Evolutionary conservation across 2,113 vertebrate genomes (phyloP), one percentile per base, ranked within the genome.

Genomic region (Coreoperca whiteheadi): DNA sequence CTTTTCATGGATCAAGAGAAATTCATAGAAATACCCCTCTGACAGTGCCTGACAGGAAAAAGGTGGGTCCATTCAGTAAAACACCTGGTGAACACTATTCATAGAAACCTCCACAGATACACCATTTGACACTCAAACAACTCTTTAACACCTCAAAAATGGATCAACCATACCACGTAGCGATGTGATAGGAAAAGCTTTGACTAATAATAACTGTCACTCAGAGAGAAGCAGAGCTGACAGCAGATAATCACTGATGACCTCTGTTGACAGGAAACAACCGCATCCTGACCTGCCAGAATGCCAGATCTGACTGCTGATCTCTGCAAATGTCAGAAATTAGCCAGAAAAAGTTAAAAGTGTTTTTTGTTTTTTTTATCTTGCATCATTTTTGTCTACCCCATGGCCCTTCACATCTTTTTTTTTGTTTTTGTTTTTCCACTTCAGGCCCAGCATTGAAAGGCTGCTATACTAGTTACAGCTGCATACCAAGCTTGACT

Each of bases 401-500:
- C 10, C 1, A 18, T 4, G 10, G 28, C 2, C n/a, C 46, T 50
- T 74, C 21, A 56, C 9, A 6, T 43, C 37, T 67, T 65, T 75
- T 10, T 74, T 25, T 28, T 6, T n/a, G n/a, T n/a, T n/a, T n/a
- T n/a, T n/a, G n/a, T 2, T 15, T 14, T 25, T 25, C 48, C 32
- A 43, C 53, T 39, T 77, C 28, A 79, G 28, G 28, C 46, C 11
- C 25, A 64, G 63, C 43, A 63, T 8, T 65, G 41, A 74, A 71
- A 81, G 48, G 66, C 23, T 63, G 48, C 57, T 57, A 43, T 14
- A 79, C 41, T 59, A 50, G 53, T 69, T 84, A 88, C 94, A 97
- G 94, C 93, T 94, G 94, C 94, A 94, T 79, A 87, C 75, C 92
- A 91, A 94, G 92, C 88, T 83, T 91, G 92, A 94, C 81, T 91